Evolutionary conservation across 2,888 invertebrate genomes (phyloP), one percentile per base, ranked within the genome.

Genomic region (Lasioglossum oenotherae): DNA sequence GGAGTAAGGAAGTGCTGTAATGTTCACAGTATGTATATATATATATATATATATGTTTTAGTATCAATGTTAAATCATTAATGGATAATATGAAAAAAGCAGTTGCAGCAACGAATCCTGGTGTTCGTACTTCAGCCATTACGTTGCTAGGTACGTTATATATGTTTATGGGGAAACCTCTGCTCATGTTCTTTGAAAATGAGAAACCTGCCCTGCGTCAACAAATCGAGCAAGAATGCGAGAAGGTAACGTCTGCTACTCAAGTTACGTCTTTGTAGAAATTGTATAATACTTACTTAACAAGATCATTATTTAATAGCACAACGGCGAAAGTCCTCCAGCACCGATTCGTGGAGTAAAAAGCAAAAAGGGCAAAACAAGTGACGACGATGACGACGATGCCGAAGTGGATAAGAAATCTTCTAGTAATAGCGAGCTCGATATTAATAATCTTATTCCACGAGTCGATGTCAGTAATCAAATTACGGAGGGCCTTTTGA

Each of bases 131-230:
- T 0, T 96, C 98, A 0, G 97, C 97, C 0, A 97, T 99, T 23
- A 96, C 96, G 44, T 96, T 98, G 90, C 95, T 98, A 2, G 98
- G 98, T 0, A 97, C 97, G 0, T 96, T 99, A 92, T 98, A 98
- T 74, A 95, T 98, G 90, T 98, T 97, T 92, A 97, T 98, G 96
- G 98, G 99, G 0, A 97, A 97, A 23, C 96, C 96, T 1, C 94
- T 98, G 0, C 96, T 98, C 89, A 96, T 96, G 92, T 97, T 98
- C 93, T 98, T 99, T 92, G 98, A 98, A 90, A 97, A 96, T 88
- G 99, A 99, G 94, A 99, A 99, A 93, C 97, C 98, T 0, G 97
- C 98, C 0, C 95, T 99, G 0, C 96, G 97, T 73, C 98, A 98
- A 91, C 97, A 98, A 94, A 98, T 99, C 84, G 97, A 98, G 94